These are phyloP conservation scores for Ascidia mentula DNA, from an alignment of 23 tunicate species.

Conservation along the genomic window DNA sequence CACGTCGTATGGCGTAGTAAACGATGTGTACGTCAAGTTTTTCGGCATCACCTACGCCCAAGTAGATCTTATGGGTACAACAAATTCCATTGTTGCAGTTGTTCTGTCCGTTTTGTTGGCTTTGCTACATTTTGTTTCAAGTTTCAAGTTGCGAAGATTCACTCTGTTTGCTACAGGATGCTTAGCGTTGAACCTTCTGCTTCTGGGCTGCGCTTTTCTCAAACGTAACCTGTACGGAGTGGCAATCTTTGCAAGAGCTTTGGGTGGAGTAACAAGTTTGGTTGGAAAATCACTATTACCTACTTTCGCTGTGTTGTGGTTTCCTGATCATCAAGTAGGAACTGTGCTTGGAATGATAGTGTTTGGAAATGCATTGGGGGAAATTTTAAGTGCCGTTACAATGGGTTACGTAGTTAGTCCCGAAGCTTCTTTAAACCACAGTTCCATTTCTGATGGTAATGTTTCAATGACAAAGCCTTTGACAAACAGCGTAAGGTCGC, in stretches of 20 bases:
- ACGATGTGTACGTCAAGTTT: not conserved
- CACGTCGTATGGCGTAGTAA: not conserved
- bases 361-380: not conserved
- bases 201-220: not conserved
- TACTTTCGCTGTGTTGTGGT: not conserved
- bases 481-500: no score
- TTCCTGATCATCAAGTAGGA: not conserved
- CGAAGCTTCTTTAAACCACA: no score
- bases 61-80: not conserved
- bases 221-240: not conserved
- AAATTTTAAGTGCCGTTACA: not conserved
- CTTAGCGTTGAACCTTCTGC: not conserved
- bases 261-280: not conserved
- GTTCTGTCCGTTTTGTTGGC: not conserved
- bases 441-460: no score
- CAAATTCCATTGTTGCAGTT: not conserved
- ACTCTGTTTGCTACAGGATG: not conserved
- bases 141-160: not conserved
- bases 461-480: no score
- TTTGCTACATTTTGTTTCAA: not conserved
- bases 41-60: not conserved
- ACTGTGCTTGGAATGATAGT: not conserved
- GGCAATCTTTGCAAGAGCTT: not conserved
- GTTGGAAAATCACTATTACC: not conserved
- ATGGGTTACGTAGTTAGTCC: no score